Conservation (phyloP, 2,113 vertebrate genomes). For the Hemiprocne comata region DNA sequence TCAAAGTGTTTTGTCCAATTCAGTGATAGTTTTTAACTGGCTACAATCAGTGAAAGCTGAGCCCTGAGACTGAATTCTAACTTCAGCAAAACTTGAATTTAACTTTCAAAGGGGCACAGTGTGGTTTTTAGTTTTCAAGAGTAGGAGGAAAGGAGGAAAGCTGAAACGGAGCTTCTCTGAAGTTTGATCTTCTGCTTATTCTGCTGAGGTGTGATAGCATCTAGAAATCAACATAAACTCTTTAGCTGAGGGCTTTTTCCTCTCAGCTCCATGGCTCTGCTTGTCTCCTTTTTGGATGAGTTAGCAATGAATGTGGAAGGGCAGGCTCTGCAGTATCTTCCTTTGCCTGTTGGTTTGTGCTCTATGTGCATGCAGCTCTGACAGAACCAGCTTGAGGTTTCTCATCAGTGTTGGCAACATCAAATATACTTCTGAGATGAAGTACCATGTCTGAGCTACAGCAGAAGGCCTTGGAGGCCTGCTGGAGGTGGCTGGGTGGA, state of each 20-base stretch:
- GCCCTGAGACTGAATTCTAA: background rate
- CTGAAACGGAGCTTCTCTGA: background rate
- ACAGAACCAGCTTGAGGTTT: background rate
- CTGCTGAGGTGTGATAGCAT: background rate
- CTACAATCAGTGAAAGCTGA: background rate
- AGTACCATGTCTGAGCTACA: background rate
- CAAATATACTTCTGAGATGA: background rate
- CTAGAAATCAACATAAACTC: background rate
- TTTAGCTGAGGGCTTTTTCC: background rate
- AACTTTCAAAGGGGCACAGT: background rate
- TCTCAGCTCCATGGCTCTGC: background rate
- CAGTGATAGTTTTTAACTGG: background rate
- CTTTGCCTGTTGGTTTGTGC: background rate
- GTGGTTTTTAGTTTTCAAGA: background rate
- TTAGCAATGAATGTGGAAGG: slow-evolving; percentile 19
- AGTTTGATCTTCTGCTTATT: background rate
- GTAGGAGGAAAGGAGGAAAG: background rate
- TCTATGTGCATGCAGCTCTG: background rate
- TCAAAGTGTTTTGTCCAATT: background rate
- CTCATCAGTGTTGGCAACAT: background rate
- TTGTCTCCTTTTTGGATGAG: background rate
- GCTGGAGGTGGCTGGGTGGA: background rate
- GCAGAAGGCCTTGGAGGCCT: background rate
- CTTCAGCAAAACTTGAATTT: background rate
- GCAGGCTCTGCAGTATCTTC: background rate